Percentiles rank a stretch among this genome's conserved stretches.
Conservation (phyloP, 2,888 invertebrate genomes). For the Euproctis similis region DNA sequence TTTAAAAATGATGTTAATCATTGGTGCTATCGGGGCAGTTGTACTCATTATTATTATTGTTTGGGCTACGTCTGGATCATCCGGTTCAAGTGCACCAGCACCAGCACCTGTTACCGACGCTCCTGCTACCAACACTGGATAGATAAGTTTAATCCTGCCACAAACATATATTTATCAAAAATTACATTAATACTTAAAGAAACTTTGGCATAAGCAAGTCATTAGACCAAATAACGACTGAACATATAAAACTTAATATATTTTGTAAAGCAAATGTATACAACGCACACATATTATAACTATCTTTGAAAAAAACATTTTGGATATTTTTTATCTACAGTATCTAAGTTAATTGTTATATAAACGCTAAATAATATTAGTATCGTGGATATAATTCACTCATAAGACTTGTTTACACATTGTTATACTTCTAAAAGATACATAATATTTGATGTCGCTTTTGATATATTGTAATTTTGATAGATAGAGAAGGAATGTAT, state of each 20-base stretch:
- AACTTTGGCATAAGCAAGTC: conserved; percentile 11
- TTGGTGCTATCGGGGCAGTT: conserved; percentile 88
- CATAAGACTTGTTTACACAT: conserved; percentile 27
- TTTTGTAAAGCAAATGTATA: conserved; percentile 28
- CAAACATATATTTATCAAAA: conserved; percentile 6
- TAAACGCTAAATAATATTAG: conserved; percentile 10
- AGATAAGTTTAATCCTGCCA: neutral
- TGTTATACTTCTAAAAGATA: conserved; percentile 17
- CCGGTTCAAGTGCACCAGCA: conserved; percentile 7
- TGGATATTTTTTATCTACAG: conserved; percentile 29
- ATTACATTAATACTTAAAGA: conserved; percentile 19
- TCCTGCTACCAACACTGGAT: conserved; percentile 33
- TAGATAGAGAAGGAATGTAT: conserved; percentile 17
- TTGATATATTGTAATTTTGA: conserved; percentile 12
- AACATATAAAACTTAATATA: conserved; percentile 29
- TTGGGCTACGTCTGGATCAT: conserved; percentile 54
- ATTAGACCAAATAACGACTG: conserved; percentile 34
- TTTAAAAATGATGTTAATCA: conserved; percentile 96
- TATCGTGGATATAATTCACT: conserved; percentile 24
- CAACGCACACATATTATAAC: conserved; percentile 23
- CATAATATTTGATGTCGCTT: conserved; percentile 5
- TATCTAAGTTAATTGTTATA: conserved; percentile 18
- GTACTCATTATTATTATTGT: conserved; percentile 90
- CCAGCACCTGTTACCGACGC: conserved; percentile 28
- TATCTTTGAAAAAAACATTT: conserved; percentile 15